phyloP scores from a whole-genome alignment of 2,113 vertebrate genomes.

The Myocastor coypus region DNA sequence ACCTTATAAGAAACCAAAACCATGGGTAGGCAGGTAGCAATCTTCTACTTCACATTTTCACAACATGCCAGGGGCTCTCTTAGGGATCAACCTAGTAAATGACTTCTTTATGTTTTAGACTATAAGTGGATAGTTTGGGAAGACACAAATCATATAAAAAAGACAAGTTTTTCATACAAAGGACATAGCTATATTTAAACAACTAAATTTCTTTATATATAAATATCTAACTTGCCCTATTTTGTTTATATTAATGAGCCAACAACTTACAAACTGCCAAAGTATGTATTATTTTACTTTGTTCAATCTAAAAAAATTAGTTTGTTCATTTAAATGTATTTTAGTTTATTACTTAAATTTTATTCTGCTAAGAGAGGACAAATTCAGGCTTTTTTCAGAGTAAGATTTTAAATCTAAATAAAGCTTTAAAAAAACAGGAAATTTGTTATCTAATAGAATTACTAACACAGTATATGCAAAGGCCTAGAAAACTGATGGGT shows the following conservation, averaged over 20 bases:
- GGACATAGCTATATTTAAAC: not conserved
- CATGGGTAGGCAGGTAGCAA: not conserved
- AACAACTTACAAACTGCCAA: slow-evolving; percentile 46
- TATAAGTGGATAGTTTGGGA: slow-evolving; percentile 39
- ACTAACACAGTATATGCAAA: not conserved
- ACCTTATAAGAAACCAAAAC: slow-evolving; percentile 18
- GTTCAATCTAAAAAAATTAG: not conserved
- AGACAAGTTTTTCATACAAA: not conserved
- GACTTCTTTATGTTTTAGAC: slow-evolving; percentile 35
- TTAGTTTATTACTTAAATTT: not conserved
- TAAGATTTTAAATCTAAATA: not conserved
- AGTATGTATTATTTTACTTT: not conserved
- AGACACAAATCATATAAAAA: slow-evolving; percentile 35
- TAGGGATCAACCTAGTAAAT: slow-evolving; percentile 23
- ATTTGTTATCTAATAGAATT: not conserved
- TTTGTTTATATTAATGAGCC: slow-evolving; percentile 16
- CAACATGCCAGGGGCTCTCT: not conserved
- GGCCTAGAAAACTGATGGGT: not conserved
- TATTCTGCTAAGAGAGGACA: not conserved
- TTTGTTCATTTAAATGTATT: not conserved
- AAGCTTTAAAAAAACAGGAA: not conserved
- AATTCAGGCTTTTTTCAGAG: not conserved
- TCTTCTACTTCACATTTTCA: slow-evolving; percentile 54
- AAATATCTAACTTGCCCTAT: slow-evolving; percentile 20
- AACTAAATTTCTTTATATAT: slow-evolving; percentile 42